phyloP scores from a whole-genome alignment of 2,888 invertebrate genomes.

The Caenorhabditis imperialis region DNA sequence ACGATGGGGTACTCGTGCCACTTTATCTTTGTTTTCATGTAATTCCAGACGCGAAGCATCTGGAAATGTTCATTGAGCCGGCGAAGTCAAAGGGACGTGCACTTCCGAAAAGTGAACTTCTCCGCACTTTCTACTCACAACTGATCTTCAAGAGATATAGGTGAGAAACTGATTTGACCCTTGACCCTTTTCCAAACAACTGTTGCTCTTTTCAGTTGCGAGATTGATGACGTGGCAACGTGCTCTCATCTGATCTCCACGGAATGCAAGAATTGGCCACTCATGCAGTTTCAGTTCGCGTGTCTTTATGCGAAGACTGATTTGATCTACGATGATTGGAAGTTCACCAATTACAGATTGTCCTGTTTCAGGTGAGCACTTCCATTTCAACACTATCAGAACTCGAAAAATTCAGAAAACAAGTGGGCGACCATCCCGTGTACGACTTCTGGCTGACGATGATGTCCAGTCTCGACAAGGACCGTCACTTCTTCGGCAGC shows the following conservation, averaged over 20 bases:
- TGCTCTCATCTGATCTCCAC: conserved; percentile 55
- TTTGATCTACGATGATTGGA: conserved; percentile 58
- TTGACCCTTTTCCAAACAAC: not conserved
- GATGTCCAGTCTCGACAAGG: conserved; percentile 47
- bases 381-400: not conserved
- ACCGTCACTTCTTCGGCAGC: conserved; percentile 55
- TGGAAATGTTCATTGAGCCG: conserved; percentile 63
- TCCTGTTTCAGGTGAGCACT: conserved; percentile 58
- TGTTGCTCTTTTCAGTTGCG: conserved; percentile 28
- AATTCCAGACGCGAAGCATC: conserved; percentile 63
- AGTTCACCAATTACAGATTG: conserved; percentile 60
- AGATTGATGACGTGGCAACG: conserved; percentile 62
- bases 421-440: conserved; percentile 64
- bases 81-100: conserved; percentile 53
- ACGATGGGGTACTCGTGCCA: conserved; percentile 56
- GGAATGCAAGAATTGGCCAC: conserved; percentile 64
- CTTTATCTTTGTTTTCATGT: not conserved
- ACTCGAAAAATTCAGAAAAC: conserved; percentile 58
- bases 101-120: conserved; percentile 58
- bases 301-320: conserved; percentile 64
- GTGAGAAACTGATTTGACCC: conserved; percentile 31
- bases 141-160: conserved; percentile 57
- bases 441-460: conserved; percentile 70
- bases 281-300: conserved; percentile 68
- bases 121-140: conserved; percentile 63